A percentile compares a stretch with the other conserved stretches of the same genome.
Conservation (phyloP, 2,113 vertebrate species). For the Gnathonemus echidnorhynchus region DNA sequence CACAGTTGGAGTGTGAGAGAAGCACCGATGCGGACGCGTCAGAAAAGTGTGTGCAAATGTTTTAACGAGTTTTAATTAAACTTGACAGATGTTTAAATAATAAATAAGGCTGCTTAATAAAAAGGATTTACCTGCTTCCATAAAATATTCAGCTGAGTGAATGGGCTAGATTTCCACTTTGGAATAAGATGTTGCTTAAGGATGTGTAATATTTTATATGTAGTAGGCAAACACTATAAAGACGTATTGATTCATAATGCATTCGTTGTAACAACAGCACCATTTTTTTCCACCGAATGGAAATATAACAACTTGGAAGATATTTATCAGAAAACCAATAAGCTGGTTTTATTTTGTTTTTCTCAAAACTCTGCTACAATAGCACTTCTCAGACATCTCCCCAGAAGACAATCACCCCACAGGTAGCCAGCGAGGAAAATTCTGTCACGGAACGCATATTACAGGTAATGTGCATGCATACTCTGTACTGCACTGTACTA, state of each 20-base stretch:
- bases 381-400: conserved; percentile 54
- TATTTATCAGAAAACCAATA: not conserved
- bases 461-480: conserved; percentile 42
- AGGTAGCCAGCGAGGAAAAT: conserved; percentile 48
- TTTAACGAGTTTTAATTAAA: not conserved
- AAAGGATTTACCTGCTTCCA: not conserved
- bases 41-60: conserved; percentile 1
- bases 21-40: conserved; percentile 49
- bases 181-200: not conserved
- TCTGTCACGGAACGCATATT: conserved; percentile 47
- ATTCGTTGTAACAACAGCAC: not conserved
- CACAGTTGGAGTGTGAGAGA: conserved; percentile 61
- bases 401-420: conserved; percentile 41
- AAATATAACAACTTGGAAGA: not conserved
- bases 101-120: not conserved
- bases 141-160: not conserved
- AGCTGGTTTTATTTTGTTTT: not conserved
- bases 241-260: not conserved
- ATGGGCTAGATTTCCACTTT: not conserved
- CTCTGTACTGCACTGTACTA: not conserved
- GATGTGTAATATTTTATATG: not conserved
- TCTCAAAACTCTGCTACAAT: conserved; percentile 3
- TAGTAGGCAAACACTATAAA: not conserved
- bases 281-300: not conserved
- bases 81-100: not conserved